Evolutionary conservation across 2,888 invertebrate genomes (phyloP).

Genomic region (Morpho achilles): DNA sequence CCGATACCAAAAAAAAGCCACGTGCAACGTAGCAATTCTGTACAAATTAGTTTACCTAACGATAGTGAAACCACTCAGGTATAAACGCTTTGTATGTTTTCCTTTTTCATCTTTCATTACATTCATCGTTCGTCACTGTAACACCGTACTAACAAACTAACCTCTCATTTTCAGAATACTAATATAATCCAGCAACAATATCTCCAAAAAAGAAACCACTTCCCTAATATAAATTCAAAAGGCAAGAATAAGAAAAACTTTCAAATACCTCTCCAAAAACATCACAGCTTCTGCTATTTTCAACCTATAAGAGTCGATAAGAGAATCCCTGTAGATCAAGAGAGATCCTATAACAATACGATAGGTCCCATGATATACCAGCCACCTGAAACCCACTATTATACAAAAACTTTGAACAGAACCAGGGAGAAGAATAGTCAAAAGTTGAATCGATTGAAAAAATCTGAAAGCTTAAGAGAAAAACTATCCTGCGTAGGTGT

Average conservation of each 20-base stretch:
- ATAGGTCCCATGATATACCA: conserved; percentile 72
- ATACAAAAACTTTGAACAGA: conserved; percentile 72
- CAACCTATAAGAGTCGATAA: conserved; percentile 82
- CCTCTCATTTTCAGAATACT: conserved; percentile 79
- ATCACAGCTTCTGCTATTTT: conserved; percentile 83
- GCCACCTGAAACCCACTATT: conserved; percentile 62
- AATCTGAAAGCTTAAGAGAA: conserved; percentile 72
- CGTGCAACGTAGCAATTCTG: conserved; percentile 67
- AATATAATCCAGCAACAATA: conserved; percentile 78
- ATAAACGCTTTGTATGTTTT: conserved; percentile 53
- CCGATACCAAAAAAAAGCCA: conserved; percentile 70
- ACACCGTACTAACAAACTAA: conserved; percentile 24
- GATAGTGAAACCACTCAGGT: conserved; percentile 65
- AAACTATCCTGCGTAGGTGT: conserved; percentile 73
- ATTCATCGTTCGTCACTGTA: conserved; percentile 36
- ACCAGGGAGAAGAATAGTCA: conserved; percentile 68
- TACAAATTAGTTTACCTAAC: conserved; percentile 56
- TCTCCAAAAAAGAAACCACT: conserved; percentile 78
- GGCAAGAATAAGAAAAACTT: conserved; percentile 81
- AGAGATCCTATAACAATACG: conserved; percentile 65
- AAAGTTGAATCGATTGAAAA: conserved; percentile 69
- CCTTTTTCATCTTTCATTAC: conserved; percentile 33
- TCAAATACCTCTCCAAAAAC: conserved; percentile 82
- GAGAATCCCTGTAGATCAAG: conserved; percentile 70
- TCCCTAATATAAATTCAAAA: conserved; percentile 71